Conservation (phyloP, 2,113 vertebrate species). For the Colaptes auratus region DNA sequence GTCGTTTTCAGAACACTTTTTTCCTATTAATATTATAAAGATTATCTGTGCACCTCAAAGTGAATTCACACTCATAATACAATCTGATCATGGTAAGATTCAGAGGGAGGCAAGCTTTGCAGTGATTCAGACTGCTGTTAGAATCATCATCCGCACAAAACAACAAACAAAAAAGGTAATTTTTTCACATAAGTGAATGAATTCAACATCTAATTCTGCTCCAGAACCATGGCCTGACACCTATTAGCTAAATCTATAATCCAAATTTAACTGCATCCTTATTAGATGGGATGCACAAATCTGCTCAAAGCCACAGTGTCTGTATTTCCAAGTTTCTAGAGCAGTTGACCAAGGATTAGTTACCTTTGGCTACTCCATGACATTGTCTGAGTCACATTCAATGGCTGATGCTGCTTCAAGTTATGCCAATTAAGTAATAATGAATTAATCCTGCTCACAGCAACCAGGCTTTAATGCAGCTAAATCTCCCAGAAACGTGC, state of each 20-base stretch:
- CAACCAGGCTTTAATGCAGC: neutral
- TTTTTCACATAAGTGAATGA: neutral
- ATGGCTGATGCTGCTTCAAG: neutral
- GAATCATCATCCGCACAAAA: neutral
- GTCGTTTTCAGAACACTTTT: neutral
- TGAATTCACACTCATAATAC: neutral
- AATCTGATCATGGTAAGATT: neutral
- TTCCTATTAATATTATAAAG: neutral
- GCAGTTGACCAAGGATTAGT: neutral
- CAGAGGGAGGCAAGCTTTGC: neutral
- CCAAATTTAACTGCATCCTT: rapidly evolving
- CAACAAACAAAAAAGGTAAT: neutral
- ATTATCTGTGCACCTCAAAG: neutral
- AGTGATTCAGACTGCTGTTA: neutral
- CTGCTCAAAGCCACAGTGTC: neutral
- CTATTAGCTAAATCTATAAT: neutral
- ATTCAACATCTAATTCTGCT: neutral
- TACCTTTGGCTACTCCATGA: neutral
- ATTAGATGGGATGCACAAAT: neutral
- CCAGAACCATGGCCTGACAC: neutral
- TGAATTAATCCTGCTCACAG: slow-evolving; percentile 15
- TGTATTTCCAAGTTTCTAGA: neutral
- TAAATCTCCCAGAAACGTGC: slow-evolving; percentile 42
- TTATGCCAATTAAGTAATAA: neutral
- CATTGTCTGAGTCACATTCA: neutral